Evolutionary conservation across 2,113 vertebrate genomes (phyloP).

Genomic region (Gorsachius goisagi): DNA sequence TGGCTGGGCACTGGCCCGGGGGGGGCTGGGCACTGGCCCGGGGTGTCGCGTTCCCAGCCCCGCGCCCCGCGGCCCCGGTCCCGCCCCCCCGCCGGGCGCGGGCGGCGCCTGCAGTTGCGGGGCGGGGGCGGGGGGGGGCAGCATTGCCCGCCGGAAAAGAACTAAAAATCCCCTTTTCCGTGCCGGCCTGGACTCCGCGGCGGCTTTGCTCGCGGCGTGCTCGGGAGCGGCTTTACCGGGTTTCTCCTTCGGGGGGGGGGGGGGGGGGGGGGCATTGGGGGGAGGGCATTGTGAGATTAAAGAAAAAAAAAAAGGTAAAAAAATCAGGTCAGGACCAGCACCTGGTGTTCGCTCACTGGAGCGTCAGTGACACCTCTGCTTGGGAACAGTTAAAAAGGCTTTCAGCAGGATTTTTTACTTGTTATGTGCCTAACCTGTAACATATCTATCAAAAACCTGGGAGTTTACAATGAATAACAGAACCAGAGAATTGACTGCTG

Average conservation of each 20-base stretch:
- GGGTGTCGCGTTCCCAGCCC: too few relatives aligned
- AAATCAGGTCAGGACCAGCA: not conserved
- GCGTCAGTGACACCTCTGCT: not conserved
- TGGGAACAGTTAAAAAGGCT: not conserved
- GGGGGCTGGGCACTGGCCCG: too few relatives aligned
- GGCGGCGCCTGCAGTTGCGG: not conserved
- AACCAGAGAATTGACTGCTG: rapidly evolving
- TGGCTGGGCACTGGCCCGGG: too few relatives aligned
- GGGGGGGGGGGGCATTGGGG: too few relatives aligned
- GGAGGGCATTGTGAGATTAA: not conserved
- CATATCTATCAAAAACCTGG: rapidly evolving
- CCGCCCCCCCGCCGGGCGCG: not conserved
- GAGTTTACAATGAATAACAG: rapidly evolving
- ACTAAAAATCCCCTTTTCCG: too few relatives aligned
- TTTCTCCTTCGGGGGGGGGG: not conserved
- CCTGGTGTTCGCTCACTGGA: not conserved
- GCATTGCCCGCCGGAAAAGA: conserved; percentile 34
- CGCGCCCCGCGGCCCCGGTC: too few relatives aligned
- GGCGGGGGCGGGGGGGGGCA: conserved; percentile 16
- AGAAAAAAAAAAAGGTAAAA: not conserved
- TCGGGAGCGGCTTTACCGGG: too few relatives aligned
- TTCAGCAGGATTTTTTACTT: not conserved
- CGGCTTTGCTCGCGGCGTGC: not conserved
- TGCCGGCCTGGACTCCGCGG: not conserved
- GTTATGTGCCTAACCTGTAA: not conserved